These are phyloP conservation scores for Polymixis flavicincta DNA, from an alignment of 2,888 invertebrate species.

Conservation along the genomic window DNA sequence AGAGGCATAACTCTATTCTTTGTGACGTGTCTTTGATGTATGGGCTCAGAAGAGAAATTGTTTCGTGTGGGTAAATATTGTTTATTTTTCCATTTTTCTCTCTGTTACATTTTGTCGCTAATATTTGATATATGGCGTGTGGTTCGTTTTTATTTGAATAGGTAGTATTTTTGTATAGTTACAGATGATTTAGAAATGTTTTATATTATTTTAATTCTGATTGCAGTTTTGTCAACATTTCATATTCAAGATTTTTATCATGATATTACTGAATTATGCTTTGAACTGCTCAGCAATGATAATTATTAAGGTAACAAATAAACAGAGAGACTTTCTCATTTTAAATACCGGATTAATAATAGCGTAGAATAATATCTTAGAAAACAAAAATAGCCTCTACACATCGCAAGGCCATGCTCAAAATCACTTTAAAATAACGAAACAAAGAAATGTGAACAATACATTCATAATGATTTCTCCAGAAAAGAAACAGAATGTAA, in stretches of 20 bases:
- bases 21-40: slow-evolving; percentile 66
- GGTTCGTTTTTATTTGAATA: slow-evolving; percentile 35
- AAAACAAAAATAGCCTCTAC: neutral
- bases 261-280: too few relatives aligned
- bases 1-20: slow-evolving; percentile 65
- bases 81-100: slow-evolving; percentile 55
- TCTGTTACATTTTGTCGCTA: slow-evolving; percentile 54
- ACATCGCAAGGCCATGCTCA: neutral
- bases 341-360: neutral
- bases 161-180: slow-evolving; percentile 1
- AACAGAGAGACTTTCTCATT: neutral
- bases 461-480: slow-evolving; percentile 21
- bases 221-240: neutral
- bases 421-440: neutral
- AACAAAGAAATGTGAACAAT: slow-evolving; percentile 16
- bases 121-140: slow-evolving; percentile 52
- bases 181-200: neutral
- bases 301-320: too few relatives aligned
- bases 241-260: too few relatives aligned
- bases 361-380: neutral
- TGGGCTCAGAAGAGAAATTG: slow-evolving; percentile 64
- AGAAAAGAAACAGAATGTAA: slow-evolving; percentile 8
- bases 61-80: slow-evolving; percentile 55
- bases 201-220: neutral
- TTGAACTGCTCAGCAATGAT: too few relatives aligned